Base-by-base conservation (phyloP, 2,113 vertebrate species). In the Lates calcarifer region DNA sequence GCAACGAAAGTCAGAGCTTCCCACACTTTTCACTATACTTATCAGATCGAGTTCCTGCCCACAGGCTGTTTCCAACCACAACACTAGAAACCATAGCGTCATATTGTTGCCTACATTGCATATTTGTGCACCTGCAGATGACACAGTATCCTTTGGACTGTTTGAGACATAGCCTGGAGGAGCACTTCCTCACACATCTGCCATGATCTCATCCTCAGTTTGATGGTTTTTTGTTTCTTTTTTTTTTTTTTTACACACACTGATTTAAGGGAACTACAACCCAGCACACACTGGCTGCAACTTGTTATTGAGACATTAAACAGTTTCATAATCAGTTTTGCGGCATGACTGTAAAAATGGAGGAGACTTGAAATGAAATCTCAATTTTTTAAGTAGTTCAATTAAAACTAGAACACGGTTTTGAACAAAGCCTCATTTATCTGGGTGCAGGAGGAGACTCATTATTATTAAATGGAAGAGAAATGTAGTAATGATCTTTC, bases 1-100 rank as follows among this genome's bases (percentile, higher is more conserved):
- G 76, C 77, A 87, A 86, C 24, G 29, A 81, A 79, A 45, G 28
- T 43, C 77, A 77, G 79, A 62, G 74, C 69, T 82, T 89, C 75
- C 45, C 78, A 80, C 84, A 76, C 29, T 43, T 74, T 83, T 33
- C 22, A 62, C 60, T 24, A 33, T 77, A 68, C 72, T 87, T 69
- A 77, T 82, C 67, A 69, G 81, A 91, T 93, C 63, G 31, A 45
- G 74, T 92, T 93, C 69, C 87, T 87, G 85, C 89, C 91, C 55
- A 43, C 57, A 74, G 87, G 91, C 86, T 47, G 45, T 83, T 85
- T 90, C 88, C 72, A 89, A 72, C 88, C 87, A 81, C 90, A 91
- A 77, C 74, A 82, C 70, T 47, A 62, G 71, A 82, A 78, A 74
- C 80, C 69, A 83, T 61, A 39, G 29, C 26, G 20, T 83, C 85